phyloP scores from a whole-genome alignment of 2,113 vertebrate species.

The Oncorhynchus kisutch region DNA sequence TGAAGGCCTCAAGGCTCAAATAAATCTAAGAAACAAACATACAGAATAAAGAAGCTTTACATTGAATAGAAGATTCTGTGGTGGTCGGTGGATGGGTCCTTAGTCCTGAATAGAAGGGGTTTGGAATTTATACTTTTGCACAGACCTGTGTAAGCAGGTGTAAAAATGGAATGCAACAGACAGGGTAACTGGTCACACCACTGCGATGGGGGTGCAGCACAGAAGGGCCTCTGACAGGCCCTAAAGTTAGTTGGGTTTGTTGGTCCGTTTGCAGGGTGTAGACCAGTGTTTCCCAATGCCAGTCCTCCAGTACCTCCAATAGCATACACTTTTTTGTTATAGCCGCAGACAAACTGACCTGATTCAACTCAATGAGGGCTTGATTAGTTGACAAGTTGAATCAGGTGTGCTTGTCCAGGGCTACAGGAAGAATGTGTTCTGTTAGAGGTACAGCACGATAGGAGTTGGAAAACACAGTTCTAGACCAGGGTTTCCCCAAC shows the following conservation, averaged over 20 bases:
- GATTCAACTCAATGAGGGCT: no score
- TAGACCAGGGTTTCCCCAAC: no score
- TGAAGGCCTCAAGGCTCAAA: neutral
- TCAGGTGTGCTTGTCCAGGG: no score
- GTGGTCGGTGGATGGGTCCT: neutral
- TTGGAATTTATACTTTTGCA: no score
- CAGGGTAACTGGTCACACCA: neutral
- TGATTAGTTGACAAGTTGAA: no score
- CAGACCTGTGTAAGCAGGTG: neutral
- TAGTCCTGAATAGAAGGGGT: neutral
- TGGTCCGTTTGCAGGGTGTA: neutral
- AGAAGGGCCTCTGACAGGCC: neutral
- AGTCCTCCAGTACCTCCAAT: no score
- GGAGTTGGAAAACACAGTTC: no score
- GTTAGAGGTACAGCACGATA: no score
- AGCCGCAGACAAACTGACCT: no score
- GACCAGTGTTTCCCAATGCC: neutral
- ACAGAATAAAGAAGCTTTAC: neutral
- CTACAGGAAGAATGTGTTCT: no score
- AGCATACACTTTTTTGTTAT: no score
- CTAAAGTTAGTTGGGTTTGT: neutral
- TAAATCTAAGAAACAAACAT: slow-evolving; percentile 9
- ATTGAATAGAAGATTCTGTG: neutral
- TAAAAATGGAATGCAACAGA: neutral
- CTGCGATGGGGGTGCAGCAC: neutral